Base-by-base conservation (phyloP, 2,888 invertebrate genomes). In the Caradrina clavipalpis region DNA sequence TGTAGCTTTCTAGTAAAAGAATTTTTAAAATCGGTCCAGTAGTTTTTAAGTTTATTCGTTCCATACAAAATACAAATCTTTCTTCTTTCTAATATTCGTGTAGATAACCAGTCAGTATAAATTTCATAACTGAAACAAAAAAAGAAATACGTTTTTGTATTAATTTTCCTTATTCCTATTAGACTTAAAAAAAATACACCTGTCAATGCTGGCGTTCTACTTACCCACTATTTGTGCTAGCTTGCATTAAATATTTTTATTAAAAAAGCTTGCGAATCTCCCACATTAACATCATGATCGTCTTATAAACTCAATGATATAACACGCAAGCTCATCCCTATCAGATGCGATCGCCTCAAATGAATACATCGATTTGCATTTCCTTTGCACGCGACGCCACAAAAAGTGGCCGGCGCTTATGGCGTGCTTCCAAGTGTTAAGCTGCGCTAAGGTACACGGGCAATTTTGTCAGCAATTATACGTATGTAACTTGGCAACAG, bases 371-470 rank as follows among this genome's bases (percentile, higher is more conserved):
- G 54, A 69, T 76, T 79, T 72, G 72, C 74, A 80, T 75, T 79
- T 63, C 49, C 63, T 69, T 53, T 67, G 80, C 76, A 82, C 84
- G 83, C 83, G 71, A 81, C 71, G 60, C 54, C 21, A 78, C 67
- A 85, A 86, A 83, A 82, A 83, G 58, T 73, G 26, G 67, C 61
- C 57, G 61, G 53, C 47, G 72, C 53, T 79, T 72, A 79, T 87
- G 68, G 82, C 79, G 77, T 80, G 82, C 71, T 69, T 58, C 71
- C 60, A 66, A 73, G 65, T 70, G 86, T 87, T 84, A 54, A 19
- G 54, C 17, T 17, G 1, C 13, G 13, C 1, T 17, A n/a, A 6
- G 17, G 17, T 17, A 55, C 5, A 75, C 76, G n/a, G 49, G 47
- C 69, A 7, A 75, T 68, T 42, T 21, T 31, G 22, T 0, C 11